phyloP scores from a whole-genome alignment of 2,113 vertebrate species.

The Phainopepla nitens region DNA sequence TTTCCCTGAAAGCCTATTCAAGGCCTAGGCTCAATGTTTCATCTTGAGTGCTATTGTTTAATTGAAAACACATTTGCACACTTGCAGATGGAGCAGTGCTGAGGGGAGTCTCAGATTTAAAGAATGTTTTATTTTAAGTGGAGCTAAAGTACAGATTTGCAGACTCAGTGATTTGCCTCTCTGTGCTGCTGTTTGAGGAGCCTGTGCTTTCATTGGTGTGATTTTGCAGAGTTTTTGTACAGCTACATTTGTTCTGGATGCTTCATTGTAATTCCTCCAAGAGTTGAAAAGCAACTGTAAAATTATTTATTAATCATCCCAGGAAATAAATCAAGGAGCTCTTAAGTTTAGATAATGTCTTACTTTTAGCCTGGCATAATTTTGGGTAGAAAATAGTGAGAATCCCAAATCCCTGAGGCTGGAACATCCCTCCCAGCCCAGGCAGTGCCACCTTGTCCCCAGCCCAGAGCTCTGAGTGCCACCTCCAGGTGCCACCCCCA shows the following conservation, averaged over 20 bases:
- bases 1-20: slow-evolving; percentile 24
- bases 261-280: neutral
- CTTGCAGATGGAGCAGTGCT: neutral
- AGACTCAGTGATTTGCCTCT: neutral
- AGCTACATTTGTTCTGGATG: neutral
- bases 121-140: neutral
- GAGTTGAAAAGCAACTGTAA: neutral
- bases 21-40: neutral
- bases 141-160: neutral
- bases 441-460: neutral
- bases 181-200: neutral
- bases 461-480: neutral
- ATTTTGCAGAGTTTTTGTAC: neutral
- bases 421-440: neutral
- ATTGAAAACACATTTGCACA: neutral
- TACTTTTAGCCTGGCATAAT: neutral
- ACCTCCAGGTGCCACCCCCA: neutral
- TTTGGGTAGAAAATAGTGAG: neutral
- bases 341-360: neutral
- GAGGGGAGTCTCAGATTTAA: neutral
- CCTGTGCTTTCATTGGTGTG: neutral
- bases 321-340: neutral
- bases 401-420: fast-evolving
- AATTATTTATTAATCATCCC: neutral
- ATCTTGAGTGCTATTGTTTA: slow-evolving; percentile 4